A percentile compares a stretch with the other conserved stretches of the same genome.
These are phyloP conservation scores for Eucriotettix oculatus DNA, from an alignment of 2,888 invertebrate genomes.

Conservation along the genomic window DNA sequence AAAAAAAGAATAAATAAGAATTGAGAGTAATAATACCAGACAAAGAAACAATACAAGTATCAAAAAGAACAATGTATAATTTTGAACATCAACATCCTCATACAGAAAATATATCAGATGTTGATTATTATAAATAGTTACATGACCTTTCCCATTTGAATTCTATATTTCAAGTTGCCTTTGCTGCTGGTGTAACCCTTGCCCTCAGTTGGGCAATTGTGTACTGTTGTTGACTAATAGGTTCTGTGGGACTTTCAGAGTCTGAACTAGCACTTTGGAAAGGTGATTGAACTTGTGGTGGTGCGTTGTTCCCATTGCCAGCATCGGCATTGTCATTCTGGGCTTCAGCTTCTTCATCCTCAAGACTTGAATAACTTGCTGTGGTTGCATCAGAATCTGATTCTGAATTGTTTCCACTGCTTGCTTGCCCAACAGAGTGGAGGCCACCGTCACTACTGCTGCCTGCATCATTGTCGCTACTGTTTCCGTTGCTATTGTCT, in stretches of 20 bases:
- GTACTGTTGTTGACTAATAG: neutral
- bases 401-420: neutral
- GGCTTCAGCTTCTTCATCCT: conserved; percentile 32
- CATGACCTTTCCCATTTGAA: no score
- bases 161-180: no score
- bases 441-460: conserved; percentile 1
- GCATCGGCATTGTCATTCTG: neutral
- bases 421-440: neutral
- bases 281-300: neutral
- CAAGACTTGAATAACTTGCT: conserved; percentile 34
- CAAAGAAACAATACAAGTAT: no score
- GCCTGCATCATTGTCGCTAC: conserved; percentile 1
- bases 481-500: conserved; percentile 1
- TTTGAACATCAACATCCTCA: no score
- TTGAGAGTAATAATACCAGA: no score
- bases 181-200: neutral
- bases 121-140: no score
- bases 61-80: no score
- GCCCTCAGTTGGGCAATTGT: neutral
- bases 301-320: neutral
- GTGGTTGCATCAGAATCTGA: conserved; percentile 32
- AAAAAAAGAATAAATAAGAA: no score
- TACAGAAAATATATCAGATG: no score
- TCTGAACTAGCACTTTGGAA: neutral
- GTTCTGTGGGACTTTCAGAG: neutral